Evolutionary conservation across 2,888 invertebrate genomes (phyloP).

Genomic region (Scrobipalpa atriplicella): DNA sequence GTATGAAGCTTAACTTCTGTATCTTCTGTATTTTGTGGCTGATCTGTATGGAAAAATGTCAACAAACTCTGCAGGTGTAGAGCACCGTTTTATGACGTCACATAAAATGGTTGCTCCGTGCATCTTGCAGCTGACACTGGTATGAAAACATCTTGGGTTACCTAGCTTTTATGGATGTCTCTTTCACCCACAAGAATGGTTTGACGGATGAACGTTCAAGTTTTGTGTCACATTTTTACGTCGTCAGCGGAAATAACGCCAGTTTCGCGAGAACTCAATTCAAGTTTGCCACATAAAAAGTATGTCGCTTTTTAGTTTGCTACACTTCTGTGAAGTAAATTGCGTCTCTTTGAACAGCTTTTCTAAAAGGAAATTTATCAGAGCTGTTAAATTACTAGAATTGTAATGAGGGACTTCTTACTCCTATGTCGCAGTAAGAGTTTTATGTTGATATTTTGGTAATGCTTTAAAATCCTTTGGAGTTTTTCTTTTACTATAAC

Average conservation of each 20-base stretch:
- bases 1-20: background rate
- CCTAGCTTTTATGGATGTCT: slow-evolving; percentile 8
- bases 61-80: slow-evolving; percentile 20
- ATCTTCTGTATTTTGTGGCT: background rate
- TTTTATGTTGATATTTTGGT: no score
- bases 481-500: no score
- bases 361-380: background rate
- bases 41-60: slow-evolving; percentile 10
- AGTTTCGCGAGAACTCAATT: slow-evolving; percentile 10
- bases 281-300: slow-evolving; percentile 15
- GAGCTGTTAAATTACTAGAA: background rate
- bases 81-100: slow-evolving; percentile 17
- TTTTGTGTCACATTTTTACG: slow-evolving; percentile 16
- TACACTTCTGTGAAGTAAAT: slow-evolving; percentile 12
- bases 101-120: slow-evolving; percentile 13
- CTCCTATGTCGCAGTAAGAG: no score
- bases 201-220: slow-evolving; percentile 13
- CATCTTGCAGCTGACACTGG: slow-evolving; percentile 9
- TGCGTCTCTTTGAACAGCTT: slow-evolving; percentile 12
- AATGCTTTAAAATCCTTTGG: no score
- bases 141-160: slow-evolving; percentile 1
- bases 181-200: slow-evolving; percentile 13
- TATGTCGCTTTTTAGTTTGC: background rate
- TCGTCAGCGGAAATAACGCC: slow-evolving; percentile 6
- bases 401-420: no score